phyloP scores from a whole-genome alignment of 2,797 vertebrate genomes.

The Macropodus opercularis region DNA sequence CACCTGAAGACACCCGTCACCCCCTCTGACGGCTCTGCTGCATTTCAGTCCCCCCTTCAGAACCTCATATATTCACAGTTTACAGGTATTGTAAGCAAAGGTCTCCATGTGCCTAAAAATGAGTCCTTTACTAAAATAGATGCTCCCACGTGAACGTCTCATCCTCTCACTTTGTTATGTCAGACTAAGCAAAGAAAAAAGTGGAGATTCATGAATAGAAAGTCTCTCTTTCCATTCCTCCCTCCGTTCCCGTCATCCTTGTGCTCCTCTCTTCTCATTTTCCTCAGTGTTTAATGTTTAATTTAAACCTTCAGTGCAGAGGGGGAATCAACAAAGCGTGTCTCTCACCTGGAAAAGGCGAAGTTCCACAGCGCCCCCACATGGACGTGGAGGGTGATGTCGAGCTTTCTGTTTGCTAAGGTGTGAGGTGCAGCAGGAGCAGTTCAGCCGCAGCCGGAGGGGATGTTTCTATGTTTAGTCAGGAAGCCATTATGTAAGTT shows the following conservation, averaged over 20 bases:
- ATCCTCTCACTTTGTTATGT: conserved; percentile 55
- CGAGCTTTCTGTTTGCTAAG: conserved; percentile 34
- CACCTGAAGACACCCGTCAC: background rate
- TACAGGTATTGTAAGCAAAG: conserved; percentile 44
- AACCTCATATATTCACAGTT: conserved; percentile 12
- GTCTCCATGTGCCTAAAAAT: conserved; percentile 37
- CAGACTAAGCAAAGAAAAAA: conserved; percentile 49
- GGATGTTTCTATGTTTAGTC: conserved; percentile 61
- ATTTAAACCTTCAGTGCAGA: conserved; percentile 72
- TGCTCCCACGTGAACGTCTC: conserved; percentile 54
- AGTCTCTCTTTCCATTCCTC: conserved; percentile 17
- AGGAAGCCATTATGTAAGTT: conserved; percentile 38
- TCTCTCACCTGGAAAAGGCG: conserved; percentile 15
- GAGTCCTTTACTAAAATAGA: conserved; percentile 24
- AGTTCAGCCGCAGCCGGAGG: conserved; percentile 49
- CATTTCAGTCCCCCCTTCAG: background rate
- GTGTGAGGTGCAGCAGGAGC: conserved; percentile 35
- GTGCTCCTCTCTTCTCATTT: conserved; percentile 48
- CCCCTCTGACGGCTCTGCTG: background rate
- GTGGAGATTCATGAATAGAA: conserved; percentile 51
- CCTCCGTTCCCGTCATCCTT: conserved; percentile 40
- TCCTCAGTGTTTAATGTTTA: conserved; percentile 69
- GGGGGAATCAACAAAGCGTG: conserved; percentile 52
- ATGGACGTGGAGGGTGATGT: conserved; percentile 30
- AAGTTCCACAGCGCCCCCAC: conserved; percentile 83